These are phyloP conservation scores for Drosophila yooni DNA, from an alignment of 2,888 invertebrate genomes.

Conservation along the genomic window DNA sequence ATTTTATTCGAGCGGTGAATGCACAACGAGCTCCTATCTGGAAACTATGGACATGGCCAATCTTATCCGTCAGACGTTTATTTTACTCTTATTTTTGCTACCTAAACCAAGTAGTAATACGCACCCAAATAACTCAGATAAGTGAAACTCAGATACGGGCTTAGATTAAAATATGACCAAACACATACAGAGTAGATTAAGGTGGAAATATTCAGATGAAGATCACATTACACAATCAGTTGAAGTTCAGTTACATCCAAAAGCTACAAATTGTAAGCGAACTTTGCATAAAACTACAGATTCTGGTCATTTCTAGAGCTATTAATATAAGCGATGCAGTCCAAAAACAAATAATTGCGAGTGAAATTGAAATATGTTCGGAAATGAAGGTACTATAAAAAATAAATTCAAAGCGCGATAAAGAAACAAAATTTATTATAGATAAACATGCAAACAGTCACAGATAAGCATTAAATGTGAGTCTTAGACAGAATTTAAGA, in stretches of 20 bases:
- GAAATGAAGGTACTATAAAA: background rate
- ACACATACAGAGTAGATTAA: constrained; percentile 10
- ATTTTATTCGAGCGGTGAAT: background rate
- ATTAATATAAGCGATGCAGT: background rate
- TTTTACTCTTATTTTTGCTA: constrained; percentile 13
- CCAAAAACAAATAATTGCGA: too few relatives aligned
- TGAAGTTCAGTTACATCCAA: background rate
- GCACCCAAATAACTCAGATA: constrained; percentile 25
- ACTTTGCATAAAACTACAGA: background rate
- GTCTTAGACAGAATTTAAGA: background rate
- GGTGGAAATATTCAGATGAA: background rate
- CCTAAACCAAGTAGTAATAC: constrained; percentile 42
- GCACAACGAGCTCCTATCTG: background rate
- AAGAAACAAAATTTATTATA: background rate
- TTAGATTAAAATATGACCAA: background rate
- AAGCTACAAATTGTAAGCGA: background rate
- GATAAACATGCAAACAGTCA: background rate
- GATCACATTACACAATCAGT: background rate
- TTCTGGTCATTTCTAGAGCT: background rate
- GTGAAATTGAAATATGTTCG: too few relatives aligned
- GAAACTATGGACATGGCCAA: constrained; percentile 20
- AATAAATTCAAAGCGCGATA: background rate
- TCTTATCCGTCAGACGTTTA: constrained; percentile 51
- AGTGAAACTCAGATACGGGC: constrained; percentile 6
- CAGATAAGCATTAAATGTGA: background rate